Evolutionary conservation across 2,113 vertebrate genomes (phyloP), one percentile per base, ranked within the genome.

Genomic region (Jacana jacana): DNA sequence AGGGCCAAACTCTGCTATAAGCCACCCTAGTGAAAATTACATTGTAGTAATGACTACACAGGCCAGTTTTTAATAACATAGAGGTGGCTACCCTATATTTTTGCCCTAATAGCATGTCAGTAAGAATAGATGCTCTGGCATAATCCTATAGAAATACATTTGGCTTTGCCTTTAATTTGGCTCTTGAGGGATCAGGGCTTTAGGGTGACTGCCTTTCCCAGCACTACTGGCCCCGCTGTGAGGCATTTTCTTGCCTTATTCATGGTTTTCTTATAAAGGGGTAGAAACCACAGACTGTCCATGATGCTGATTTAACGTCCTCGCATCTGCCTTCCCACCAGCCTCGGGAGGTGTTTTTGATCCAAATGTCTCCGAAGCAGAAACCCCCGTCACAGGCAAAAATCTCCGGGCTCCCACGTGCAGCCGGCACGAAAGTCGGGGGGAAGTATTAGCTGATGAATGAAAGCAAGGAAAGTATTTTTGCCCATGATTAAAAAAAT

Each of bases 391-490:
- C 68, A 13, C 65, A 17, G 49, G 52, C 42, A 76, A 90, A 93
- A 92, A 93, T 40, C 37, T 86, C 40, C 2, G 1, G 49, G 17
- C 44, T 75, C 17, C 64, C n/a, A 60, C 13, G 7, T 27, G 80
- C 65, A 69, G 48, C 55, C 24, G 6, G 31, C 39, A 40, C 7
- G 2, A 10, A 84, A 49, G 55, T 1, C 19, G 14, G 13, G 37
- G 73, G 46, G n/a, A 46, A 81, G 80, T 77, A 51, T 92, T 85
- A 95, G 72, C 77, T 91, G 93, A 57, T 92, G 93, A 96, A 97
- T 93, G 95, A 92, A 91, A 92, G 93, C 83, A 94, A 82, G 84
- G 91, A 94, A 87, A 93, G 70, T 35, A 65, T 92, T 81, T 95
- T 94, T 80, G 61, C 86, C 78, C 49, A 11, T 2, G 86, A 81